Evolutionary conservation across 2,113 vertebrate genomes (phyloP).

Genomic region (Nyctibius bracteatus): DNA sequence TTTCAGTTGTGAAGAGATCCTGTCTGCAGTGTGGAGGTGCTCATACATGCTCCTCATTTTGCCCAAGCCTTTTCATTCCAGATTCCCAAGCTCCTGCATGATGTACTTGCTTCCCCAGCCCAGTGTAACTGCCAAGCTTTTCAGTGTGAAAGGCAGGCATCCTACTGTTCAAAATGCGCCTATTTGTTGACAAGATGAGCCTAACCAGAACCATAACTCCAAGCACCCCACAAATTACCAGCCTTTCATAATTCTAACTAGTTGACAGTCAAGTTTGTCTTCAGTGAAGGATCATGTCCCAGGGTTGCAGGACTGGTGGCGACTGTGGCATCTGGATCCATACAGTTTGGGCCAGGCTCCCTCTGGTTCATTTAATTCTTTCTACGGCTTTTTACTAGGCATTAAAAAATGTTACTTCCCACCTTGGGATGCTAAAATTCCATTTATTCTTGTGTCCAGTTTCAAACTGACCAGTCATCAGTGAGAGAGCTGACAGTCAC

Average conservation of each 20-base stretch:
- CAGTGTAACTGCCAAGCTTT: neutral
- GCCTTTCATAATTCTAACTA: neutral
- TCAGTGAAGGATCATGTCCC: neutral
- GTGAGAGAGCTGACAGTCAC: neutral
- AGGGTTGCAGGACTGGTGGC: neutral
- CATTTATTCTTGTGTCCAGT: neutral
- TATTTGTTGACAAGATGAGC: neutral
- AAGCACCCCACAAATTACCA: neutral
- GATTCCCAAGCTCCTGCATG: neutral
- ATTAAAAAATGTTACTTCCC: neutral
- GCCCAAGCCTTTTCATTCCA: neutral
- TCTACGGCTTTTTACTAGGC: neutral
- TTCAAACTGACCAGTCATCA: neutral
- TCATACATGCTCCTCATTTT: neutral
- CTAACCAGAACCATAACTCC: neutral
- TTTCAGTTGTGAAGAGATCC: neutral
- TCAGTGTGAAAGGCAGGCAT: neutral
- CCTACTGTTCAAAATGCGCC: neutral
- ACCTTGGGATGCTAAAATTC: neutral
- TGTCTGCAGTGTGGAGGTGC: rapidly evolving
- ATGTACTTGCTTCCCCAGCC: neutral
- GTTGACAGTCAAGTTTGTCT: neutral
- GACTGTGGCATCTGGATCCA: rapidly evolving
- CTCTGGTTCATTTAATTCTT: neutral
- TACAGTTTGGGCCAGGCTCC: neutral